Base-by-base conservation (phyloP, 2,888 invertebrate species). In the Onchidella celtica region DNA sequence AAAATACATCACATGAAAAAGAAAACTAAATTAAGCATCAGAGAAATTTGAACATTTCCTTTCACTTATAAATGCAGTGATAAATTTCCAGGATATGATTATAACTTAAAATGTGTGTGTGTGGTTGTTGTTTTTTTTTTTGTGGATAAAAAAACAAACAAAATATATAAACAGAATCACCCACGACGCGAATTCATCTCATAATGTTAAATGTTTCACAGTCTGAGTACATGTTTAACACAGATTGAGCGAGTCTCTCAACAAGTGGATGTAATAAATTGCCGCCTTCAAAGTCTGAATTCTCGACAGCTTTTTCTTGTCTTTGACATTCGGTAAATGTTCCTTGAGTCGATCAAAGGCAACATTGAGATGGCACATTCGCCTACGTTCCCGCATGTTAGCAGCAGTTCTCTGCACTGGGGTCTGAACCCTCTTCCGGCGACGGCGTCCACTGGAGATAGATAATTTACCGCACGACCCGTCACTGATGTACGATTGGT, bases 301-400 rank as follows among this genome's bases (percentile, higher is more conserved):
- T 94, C 98, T 98, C 61, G 97, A 97, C 6, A 98, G 95, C 38
- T 97, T 95, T 82, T 87, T 86, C 92, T 97, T 97, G 93, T 98
- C 98, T 93, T 97, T 97, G 0, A 97, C 97, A 87, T 97, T 94
- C 0, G 97, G 97, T n/a, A 84, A 79, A 0, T 98, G 98, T 0
- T 98, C 97, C 92, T 98, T 94, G 0, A 98, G 95, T 17, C 93
- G 97, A 92, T 98, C 98, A 93, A 98, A 98, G 0, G 98, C 98
- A 90, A 98, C 97, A 94, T 98, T 98, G 90, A 98, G 98, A 85
- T 97, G 97, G 93, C 97, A 97, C 98, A 98, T 98, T 24, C 98
- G 95, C 55, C 97, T 95, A 9, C 98, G 94, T 93, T 98, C 98
- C 6, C 98, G 95, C 88, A 98, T 94, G 94, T 98, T 98, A 0